Conservation (phyloP, 2,888 invertebrate genomes). For the Cylindroiulus punctatus region DNA sequence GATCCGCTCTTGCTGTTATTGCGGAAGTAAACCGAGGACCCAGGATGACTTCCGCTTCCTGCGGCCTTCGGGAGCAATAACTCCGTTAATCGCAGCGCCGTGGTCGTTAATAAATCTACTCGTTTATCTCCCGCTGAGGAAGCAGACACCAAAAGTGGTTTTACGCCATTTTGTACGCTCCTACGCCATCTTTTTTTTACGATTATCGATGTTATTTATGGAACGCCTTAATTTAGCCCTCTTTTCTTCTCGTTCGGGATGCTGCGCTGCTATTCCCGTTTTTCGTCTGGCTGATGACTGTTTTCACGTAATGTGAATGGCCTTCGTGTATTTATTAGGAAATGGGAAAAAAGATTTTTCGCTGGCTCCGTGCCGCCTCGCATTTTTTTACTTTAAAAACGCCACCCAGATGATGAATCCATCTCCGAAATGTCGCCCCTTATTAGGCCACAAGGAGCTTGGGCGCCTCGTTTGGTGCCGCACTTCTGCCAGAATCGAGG, state of each 20-base stretch:
- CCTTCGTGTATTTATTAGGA: slow-evolving; percentile 18
- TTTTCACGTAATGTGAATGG: slow-evolving; percentile 18
- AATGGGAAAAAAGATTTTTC: slow-evolving; percentile 1
- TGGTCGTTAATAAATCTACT: not conserved
- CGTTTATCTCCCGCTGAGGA: not conserved
- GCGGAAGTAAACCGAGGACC: no score
- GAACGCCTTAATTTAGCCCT: not conserved
- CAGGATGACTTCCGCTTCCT: not conserved
- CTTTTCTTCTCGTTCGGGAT: not conserved
- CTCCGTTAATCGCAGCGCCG: no score
- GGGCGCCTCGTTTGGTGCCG: no score
- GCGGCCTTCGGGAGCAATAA: not conserved
- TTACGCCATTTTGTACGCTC: not conserved
- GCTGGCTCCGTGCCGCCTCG: not conserved
- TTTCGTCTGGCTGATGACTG: not conserved
- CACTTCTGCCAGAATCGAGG: slow-evolving; percentile 2
- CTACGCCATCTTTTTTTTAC: not conserved
- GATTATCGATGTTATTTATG: not conserved
- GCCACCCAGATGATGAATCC: slow-evolving; percentile 10
- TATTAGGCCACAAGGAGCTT: not conserved
- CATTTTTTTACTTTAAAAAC: not conserved
- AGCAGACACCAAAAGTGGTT: not conserved
- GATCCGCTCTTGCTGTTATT: no score
- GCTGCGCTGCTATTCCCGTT: not conserved
- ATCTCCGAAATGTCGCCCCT: slow-evolving; percentile 18